Evolutionary conservation across 2,113 vertebrate genomes (phyloP).

Genomic region (Callorhinus ursinus): DNA sequence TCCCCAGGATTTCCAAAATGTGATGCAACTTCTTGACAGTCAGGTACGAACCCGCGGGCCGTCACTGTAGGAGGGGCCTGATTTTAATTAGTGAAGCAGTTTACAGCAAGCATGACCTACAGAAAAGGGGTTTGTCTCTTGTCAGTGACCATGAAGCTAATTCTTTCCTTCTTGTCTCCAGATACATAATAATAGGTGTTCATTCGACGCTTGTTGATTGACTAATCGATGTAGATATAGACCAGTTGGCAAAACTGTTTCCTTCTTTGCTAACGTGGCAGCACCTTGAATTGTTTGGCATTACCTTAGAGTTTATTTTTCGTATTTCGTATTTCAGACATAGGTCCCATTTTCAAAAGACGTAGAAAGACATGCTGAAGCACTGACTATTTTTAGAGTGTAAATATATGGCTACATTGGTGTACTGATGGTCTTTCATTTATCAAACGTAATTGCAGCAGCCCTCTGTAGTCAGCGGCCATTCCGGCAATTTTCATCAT

Average conservation of each 20-base stretch:
- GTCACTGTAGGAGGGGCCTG: accelerated
- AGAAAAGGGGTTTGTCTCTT: background rate
- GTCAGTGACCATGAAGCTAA: background rate
- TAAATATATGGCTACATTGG: background rate
- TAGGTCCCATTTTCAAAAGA: background rate
- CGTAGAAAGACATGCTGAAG: background rate
- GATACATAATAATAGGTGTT: background rate
- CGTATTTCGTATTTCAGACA: background rate
- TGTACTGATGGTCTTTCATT: background rate
- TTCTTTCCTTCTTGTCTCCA: background rate
- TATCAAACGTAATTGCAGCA: background rate
- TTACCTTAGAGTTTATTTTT: background rate
- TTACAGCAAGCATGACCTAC: background rate
- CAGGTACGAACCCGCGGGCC: slow-evolving; percentile 85
- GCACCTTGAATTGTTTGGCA: background rate
- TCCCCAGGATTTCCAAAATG: slow-evolving; percentile 85
- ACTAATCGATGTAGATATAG: background rate
- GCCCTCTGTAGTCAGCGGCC: background rate
- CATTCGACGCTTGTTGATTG: background rate
- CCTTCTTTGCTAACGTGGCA: background rate
- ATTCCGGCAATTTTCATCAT: background rate
- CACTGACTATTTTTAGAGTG: background rate
- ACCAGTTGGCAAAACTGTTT: background rate
- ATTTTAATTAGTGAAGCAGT: background rate
- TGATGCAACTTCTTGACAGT: slow-evolving; percentile 89